Evolutionary conservation across 2,113 vertebrate species (phyloP).

Genomic region (Ophthalmolycus amberensis): DNA sequence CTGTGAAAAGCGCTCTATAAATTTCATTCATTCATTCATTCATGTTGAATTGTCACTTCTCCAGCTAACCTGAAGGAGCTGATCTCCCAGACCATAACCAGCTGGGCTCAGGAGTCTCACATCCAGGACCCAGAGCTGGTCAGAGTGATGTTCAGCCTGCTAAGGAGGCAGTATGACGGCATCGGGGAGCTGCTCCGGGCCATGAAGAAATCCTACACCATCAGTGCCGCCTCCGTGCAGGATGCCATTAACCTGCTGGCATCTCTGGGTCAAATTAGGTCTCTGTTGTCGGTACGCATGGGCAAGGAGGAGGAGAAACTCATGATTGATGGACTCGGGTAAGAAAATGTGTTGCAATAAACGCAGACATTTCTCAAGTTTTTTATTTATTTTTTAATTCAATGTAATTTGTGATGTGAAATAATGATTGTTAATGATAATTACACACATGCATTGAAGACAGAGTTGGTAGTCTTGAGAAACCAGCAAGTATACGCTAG

Average conservation of each 20-base stretch:
- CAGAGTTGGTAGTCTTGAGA: background rate
- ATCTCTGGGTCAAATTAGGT: conserved; percentile 96
- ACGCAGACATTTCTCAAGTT: background rate
- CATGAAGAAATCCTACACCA: conserved; percentile 94
- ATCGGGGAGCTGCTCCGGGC: conserved; percentile 95
- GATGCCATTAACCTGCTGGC: conserved; percentile 93
- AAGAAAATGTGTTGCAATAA: conserved; percentile 51
- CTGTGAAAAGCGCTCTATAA: too few relatives aligned
- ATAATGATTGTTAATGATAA: background rate
- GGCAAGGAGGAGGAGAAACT: conserved; percentile 96
- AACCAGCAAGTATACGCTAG: background rate
- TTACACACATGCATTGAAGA: background rate
- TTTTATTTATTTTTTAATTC: background rate
- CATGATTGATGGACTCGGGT: conserved; percentile 98
- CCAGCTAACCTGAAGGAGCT: conserved; percentile 94
- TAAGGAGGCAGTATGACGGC: conserved; percentile 96
- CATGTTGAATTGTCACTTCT: conserved; percentile 28
- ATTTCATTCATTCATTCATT: too few relatives aligned
- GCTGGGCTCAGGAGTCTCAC: conserved; percentile 95
- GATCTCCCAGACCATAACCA: conserved; percentile 95
- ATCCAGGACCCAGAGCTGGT: conserved; percentile 94
- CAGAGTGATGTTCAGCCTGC: conserved; percentile 94
- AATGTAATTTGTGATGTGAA: background rate
- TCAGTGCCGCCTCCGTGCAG: conserved; percentile 91
- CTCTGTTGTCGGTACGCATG: conserved; percentile 96